Base-by-base conservation (phyloP, 2,888 invertebrate species). In the Homarus gammarus region DNA sequence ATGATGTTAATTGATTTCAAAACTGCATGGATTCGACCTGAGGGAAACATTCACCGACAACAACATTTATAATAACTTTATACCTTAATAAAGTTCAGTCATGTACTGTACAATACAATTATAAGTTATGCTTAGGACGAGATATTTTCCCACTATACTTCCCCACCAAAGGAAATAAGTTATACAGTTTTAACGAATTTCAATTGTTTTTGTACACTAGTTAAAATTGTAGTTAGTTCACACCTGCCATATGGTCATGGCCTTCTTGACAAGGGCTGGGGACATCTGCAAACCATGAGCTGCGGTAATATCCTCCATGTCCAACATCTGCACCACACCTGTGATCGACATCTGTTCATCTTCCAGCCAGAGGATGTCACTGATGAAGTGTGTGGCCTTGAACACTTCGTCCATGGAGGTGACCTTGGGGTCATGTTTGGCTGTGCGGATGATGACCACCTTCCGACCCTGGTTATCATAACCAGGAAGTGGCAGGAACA, bases 221-320 rank as follows among this genome's bases (percentile, higher is more conserved):
- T n/a, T n/a, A n/a, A n/a, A n/a, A n/a, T n/a, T n/a, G n/a, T n/a
- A 18, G 8, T 49, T 56, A 49, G 36, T 22, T 38, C 89, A 49
- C 78, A 91, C 95, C 91, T 96, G 95, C 93, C 93, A 93, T 73
- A 94, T 94, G 0, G 94, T 94, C 38, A 95, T 94, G 51, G 95
- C 94, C 93, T 96, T 96, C 93, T 95, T 96, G 15, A 95, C 95
- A 36, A 95, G 92, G 0, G 95, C 93, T 1, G 96, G 95, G 0
- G 95, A 95, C 94, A 95, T 95, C 93, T 95, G 95, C 75, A 95
- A 94, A 31, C 95, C 93, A 91, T 96, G 95, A 22, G 93, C 94
- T 22, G 95, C 92, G 0, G 95, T 95, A 1, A 95, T 94, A 61
- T 94, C 94, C 68, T 94, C 93, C 93, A 96, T 93, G 93, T 96